phyloP scores from a whole-genome alignment of 1,140 invertebrate species.

The Semibalanus balanoides region DNA sequence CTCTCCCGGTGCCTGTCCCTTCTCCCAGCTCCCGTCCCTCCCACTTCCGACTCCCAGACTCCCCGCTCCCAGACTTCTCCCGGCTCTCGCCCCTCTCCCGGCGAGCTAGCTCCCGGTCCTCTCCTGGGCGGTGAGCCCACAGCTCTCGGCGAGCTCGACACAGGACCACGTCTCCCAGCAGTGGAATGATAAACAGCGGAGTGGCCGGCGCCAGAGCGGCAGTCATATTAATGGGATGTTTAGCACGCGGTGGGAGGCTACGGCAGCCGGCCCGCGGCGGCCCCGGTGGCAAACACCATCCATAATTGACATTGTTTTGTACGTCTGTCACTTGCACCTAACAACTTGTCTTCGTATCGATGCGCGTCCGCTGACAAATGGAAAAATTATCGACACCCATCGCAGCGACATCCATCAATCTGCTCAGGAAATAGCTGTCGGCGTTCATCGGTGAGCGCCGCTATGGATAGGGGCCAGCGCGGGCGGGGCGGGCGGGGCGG shows the following conservation, averaged over 20 bases:
- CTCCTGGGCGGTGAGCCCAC: too few species aligned
- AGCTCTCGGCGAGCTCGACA: too few species aligned
- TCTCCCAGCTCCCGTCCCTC: too few species aligned
- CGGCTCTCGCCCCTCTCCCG: too few species aligned
- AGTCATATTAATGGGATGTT: not conserved
- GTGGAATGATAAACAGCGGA: not conserved
- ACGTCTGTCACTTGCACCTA: not conserved
- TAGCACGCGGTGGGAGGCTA: not conserved
- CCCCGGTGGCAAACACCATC: not conserved
- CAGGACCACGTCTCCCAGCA: too few species aligned
- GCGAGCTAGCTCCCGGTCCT: too few species aligned
- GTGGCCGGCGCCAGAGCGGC: not conserved
- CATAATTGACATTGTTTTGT: constrained; percentile 1
- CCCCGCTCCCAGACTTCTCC: too few species aligned
- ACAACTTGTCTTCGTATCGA: not conserved
- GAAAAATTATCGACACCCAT: not conserved
- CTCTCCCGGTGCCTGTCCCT: too few species aligned
- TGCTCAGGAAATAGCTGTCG: not conserved
- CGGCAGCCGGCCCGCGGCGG: too few species aligned
- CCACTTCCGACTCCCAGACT: too few species aligned
- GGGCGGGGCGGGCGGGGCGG: too few species aligned
- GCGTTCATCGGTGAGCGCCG: not conserved
- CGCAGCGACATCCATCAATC: not conserved
- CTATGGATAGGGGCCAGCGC: too few species aligned
- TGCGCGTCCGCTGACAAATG: not conserved